Conservation (phyloP, 2,797 vertebrate species). For the Miichthys miiuy region DNA sequence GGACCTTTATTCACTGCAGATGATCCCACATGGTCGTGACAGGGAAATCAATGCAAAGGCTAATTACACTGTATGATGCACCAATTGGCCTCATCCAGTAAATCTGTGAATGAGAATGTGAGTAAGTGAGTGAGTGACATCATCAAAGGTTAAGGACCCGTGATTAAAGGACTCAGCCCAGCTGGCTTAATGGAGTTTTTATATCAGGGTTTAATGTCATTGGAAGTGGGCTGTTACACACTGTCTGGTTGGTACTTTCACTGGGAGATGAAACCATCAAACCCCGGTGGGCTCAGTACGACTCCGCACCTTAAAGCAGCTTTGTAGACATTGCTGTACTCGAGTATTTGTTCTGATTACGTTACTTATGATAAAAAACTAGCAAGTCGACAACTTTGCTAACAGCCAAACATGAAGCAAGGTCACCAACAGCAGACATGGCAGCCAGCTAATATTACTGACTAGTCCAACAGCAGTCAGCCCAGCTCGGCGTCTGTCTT, state of each 20-base stretch:
- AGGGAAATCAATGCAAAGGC: slow-evolving; percentile 38
- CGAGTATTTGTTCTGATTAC: no score
- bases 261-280: not conserved
- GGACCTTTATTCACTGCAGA: not conserved
- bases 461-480: no score
- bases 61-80: slow-evolving; percentile 26
- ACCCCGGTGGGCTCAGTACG: not conserved
- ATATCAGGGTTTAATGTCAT: slow-evolving; percentile 22
- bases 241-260: slow-evolving; percentile 1
- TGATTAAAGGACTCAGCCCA: slow-evolving; percentile 54
- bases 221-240: not conserved
- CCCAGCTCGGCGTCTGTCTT: no score
- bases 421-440: no score
- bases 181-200: slow-evolving; percentile 44
- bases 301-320: not conserved
- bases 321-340: no score
- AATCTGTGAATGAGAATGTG: slow-evolving; percentile 24
- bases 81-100: slow-evolving; percentile 6
- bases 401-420: no score
- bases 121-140: slow-evolving; percentile 38
- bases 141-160: slow-evolving; percentile 59
- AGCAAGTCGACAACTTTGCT: no score
- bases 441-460: no score
- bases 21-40: not conserved
- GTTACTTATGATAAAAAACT: no score